Percentiles rank a stretch among this genome's conserved stretches.
These are phyloP conservation scores for Drosophila pseudoobscura DNA, from an alignment of 1,140 invertebrate species.

Conservation along the genomic window DNA sequence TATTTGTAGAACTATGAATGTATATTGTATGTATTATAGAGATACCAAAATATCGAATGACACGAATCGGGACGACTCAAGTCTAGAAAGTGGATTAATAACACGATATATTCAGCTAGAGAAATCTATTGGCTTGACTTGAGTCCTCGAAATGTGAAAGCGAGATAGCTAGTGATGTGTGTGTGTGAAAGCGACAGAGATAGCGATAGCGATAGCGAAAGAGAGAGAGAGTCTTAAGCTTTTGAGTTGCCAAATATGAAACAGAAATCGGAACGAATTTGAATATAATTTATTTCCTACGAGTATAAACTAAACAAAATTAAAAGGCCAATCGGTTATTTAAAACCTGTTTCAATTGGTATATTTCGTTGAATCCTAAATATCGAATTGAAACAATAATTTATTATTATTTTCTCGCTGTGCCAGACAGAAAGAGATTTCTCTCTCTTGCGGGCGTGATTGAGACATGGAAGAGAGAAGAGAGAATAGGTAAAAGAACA, in stretches of 20 bases:
- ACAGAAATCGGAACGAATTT: slow-evolving; percentile 10
- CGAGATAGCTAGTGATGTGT: slow-evolving; percentile 5
- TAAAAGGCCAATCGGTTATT: too few species aligned
- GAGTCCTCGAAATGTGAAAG: background rate
- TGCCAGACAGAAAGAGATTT: too few species aligned
- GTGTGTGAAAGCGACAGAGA: slow-evolving; percentile 24
- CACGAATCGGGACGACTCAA: slow-evolving; percentile 8
- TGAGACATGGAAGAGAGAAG: too few species aligned
- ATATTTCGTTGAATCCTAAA: too few species aligned
- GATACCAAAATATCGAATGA: slow-evolving; percentile 18
- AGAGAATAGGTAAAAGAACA: too few species aligned
- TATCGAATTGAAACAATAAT: too few species aligned
- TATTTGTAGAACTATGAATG: slow-evolving; percentile 71
- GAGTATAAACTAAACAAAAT: too few species aligned
- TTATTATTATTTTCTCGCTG: too few species aligned
- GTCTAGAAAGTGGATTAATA: background rate
- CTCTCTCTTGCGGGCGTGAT: too few species aligned
- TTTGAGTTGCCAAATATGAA: slow-evolving; percentile 52
- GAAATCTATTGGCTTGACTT: background rate
- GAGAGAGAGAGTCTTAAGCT: slow-evolving; percentile 11
- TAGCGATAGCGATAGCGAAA: slow-evolving; percentile 7
- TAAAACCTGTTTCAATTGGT: too few species aligned
- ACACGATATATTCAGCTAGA: background rate
- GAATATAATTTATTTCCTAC: too few species aligned
- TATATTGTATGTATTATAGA: slow-evolving; percentile 58